phyloP scores from a whole-genome alignment of 2,888 invertebrate genomes.

The Criorhina ranunculi region DNA sequence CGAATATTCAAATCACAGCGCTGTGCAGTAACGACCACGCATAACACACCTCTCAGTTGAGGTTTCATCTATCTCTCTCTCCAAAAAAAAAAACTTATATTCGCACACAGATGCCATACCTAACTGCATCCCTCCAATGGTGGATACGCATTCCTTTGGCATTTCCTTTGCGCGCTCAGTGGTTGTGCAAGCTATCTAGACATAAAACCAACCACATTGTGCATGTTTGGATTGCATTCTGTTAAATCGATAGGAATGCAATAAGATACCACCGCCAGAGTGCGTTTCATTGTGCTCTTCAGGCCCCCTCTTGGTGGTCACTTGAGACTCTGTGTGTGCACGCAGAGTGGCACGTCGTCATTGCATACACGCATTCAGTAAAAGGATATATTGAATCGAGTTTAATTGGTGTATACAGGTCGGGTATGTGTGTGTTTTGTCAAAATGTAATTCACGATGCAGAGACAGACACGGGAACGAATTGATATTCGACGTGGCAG shows the following conservation, averaged over 20 bases:
- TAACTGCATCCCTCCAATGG: constrained; percentile 26
- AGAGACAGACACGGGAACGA: constrained; percentile 1
- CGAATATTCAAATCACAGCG: constrained; percentile 39
- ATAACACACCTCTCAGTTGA: constrained; percentile 2
- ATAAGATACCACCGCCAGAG: constrained; percentile 66
- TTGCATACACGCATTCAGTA: constrained; percentile 42
- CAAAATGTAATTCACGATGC: constrained; percentile 22
- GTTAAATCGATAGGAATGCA: constrained; percentile 74
- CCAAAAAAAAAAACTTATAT: constrained; percentile 9
- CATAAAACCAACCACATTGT: constrained; percentile 46
- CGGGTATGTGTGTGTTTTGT: constrained; percentile 14
- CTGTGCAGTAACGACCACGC: constrained; percentile 48
- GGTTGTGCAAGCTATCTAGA: constrained; percentile 48
- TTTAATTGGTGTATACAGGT: constrained; percentile 43
- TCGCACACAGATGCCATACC: constrained; percentile 24
- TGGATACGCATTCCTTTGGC: constrained; percentile 63
- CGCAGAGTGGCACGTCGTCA: constrained; percentile 46
- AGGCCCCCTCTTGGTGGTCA: constrained; percentile 52
- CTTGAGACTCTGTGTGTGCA: constrained; percentile 63
- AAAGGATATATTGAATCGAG: constrained; percentile 55
- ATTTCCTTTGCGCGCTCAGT: constrained; percentile 66
- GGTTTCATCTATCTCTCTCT: constrained; percentile 7
- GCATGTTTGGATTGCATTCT: constrained; percentile 60
- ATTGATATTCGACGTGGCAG: constrained; percentile 48
- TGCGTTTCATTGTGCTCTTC: constrained; percentile 53